Evolutionary conservation across 2,113 vertebrate species (phyloP), one percentile per base, ranked within the genome.

Genomic region (Lasiurus cinereus): DNA sequence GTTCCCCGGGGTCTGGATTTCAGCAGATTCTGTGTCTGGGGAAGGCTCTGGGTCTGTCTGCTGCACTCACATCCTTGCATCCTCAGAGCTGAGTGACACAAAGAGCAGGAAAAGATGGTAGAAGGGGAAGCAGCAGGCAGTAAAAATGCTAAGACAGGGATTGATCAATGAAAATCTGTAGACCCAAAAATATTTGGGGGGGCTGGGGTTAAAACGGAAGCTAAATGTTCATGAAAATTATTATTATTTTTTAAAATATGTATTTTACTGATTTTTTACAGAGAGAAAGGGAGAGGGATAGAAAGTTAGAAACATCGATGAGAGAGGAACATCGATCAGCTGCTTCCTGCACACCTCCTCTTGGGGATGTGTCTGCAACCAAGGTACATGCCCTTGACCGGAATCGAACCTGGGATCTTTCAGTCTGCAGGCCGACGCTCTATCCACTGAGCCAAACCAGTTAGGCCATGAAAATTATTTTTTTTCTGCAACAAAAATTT

Each of bases 1-100:
- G n/a, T 22, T 29, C 48, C 76, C 80, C 66, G 52, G 79, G 48
- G 83, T 54, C 21, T 94, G 27, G 54, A 33, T 76, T 94, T 84
- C 79, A 69, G 21, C 6, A 8, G 48, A 80, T 66, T 74, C n/a
- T 83, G 52, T 13, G n/a, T 59, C 77, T 82, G 73, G 91, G 56
- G 50, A 93, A 46, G 59, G 13, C 31, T 73, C 24, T 62, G 66
- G 67, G 1, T 21, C 31, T 13, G 27, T 50, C 52, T 64, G 43
- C 27, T n/a, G 18, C 15, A 36, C 76, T 73, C 43, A 24, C 16
- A 66, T 33, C 15, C 56, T 27, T 77, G 6, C 7, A 3, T 83
- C 79, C 59, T 50, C 9, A 8, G 52, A 91, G n/a, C 33, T 76
- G 73, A 88, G 52, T 67, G 50, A 33, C n/a, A 39, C 46, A 24